A percentile compares a stretch with the other conserved stretches of the same genome.
These are phyloP conservation scores for Pionites leucogaster DNA, from an alignment of 2,113 vertebrate genomes.

Conservation along the genomic window DNA sequence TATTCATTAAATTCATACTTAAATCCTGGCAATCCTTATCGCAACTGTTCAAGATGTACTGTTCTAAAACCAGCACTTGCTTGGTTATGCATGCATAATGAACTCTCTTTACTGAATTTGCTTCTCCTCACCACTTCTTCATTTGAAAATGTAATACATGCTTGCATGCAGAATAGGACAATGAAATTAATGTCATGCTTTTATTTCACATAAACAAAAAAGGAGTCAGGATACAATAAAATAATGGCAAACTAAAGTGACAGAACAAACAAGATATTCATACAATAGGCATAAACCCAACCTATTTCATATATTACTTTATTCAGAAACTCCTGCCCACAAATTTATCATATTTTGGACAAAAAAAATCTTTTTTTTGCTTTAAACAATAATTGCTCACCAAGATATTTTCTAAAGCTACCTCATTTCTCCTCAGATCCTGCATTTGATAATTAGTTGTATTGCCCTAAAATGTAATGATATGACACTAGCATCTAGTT, in stretches of 20 bases:
- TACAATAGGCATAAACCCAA: background rate
- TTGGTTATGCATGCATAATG: conserved; percentile 45
- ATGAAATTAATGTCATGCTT: conserved; percentile 50
- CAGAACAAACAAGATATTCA: background rate
- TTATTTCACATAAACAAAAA: conserved; percentile 28
- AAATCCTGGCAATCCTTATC: conserved; percentile 48
- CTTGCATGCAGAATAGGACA: conserved; percentile 37
- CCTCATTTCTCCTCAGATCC: background rate
- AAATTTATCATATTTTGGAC: background rate
- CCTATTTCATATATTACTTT: background rate
- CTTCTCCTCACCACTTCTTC: conserved; percentile 26
- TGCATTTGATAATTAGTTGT: background rate
- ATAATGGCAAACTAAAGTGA: conserved; percentile 33
- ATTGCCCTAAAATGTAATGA: background rate
- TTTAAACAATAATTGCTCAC: background rate
- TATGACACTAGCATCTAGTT: background rate
- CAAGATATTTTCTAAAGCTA: background rate
- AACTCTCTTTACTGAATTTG: background rate
- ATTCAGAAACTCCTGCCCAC: background rate
- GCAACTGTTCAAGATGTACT: conserved; percentile 47
- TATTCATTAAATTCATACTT: conserved; percentile 50
- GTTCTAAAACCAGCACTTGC: conserved; percentile 21
- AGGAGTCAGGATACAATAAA: conserved; percentile 22
- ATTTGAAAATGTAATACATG: conserved; percentile 17
- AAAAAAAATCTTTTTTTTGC: background rate